phyloP scores from a whole-genome alignment of 1,140 invertebrate genomes.

The Asbolus verrucosus region DNA sequence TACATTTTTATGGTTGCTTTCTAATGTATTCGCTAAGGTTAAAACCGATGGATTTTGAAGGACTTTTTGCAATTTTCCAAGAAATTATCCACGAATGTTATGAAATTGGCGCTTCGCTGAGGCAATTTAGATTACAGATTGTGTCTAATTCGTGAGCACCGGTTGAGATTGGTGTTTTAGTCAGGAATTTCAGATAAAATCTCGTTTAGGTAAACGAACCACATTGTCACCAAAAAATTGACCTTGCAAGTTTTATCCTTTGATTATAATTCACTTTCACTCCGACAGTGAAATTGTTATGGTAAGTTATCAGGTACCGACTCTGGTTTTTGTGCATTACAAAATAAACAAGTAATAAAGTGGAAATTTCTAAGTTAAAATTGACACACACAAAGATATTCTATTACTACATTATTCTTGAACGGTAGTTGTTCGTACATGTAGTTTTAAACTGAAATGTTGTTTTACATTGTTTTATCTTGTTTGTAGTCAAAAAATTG shows the following conservation, averaged over 20 bases:
- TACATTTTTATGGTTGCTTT: slow-evolving; percentile 30
- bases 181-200: no score
- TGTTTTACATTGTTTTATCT: no score
- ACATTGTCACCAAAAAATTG: slow-evolving; percentile 29
- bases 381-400: not conserved
- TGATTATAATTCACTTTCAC: slow-evolving; percentile 47
- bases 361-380: slow-evolving; percentile 33
- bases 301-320: slow-evolving; percentile 33
- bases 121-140: no score
- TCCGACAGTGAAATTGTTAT: slow-evolving; percentile 49
- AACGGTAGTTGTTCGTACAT: no score
- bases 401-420: no score
- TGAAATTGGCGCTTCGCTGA: slow-evolving; percentile 8
- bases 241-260: slow-evolving; percentile 43
- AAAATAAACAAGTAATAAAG: slow-evolving; percentile 29
- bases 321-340: slow-evolving; percentile 18
- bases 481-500: no score
- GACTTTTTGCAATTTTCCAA: slow-evolving; percentile 17
- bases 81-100: not conserved
- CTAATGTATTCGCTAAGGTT: slow-evolving; percentile 28
- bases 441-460: no score
- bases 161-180: no score
- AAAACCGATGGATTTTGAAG: not conserved
- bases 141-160: no score
- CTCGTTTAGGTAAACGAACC: slow-evolving; percentile 3